phyloP scores from a whole-genome alignment of 1,140 invertebrate species.

The Ostrea denselamellosa region DNA sequence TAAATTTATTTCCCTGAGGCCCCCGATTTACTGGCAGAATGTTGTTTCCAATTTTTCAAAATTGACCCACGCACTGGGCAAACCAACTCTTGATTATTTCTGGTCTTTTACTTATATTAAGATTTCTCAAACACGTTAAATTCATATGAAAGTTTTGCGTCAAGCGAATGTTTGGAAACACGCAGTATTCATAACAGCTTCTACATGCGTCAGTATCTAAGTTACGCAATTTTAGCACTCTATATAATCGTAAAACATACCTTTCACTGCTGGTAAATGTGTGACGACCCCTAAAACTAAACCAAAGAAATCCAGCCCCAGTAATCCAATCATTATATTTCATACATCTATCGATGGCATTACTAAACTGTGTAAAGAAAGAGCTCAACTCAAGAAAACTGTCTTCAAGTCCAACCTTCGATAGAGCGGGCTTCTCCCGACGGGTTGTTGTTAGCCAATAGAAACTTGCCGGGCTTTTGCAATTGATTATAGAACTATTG shows the following conservation, averaged over 20 bases:
- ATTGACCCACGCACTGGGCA: background rate
- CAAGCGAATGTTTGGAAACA: background rate
- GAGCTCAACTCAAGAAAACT: conserved; percentile 19
- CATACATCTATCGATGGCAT: conserved; percentile 23
- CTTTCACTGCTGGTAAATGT: background rate
- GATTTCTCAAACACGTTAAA: background rate
- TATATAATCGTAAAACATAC: background rate
- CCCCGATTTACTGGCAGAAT: background rate
- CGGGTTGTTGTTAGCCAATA: background rate
- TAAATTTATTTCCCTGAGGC: conserved; percentile 11
- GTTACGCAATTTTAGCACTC: background rate
- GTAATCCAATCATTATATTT: conserved; percentile 25
- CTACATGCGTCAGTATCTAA: background rate
- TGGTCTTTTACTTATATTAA: background rate
- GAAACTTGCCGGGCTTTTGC: background rate
- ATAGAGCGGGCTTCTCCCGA: background rate
- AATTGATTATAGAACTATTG: conserved; percentile 33
- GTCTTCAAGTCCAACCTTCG: conserved; percentile 23
- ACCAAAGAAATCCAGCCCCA: conserved; percentile 3
- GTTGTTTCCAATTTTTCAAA: conserved; percentile 5
- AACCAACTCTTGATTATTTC: background rate
- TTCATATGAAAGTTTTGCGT: background rate
- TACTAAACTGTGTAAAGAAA: conserved; percentile 26
- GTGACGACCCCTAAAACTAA: conserved; percentile 10
- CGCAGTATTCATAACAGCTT: background rate